Evolutionary conservation across 2,888 invertebrate species (phyloP).

Genomic region (Noctuana brunneofusca): DNA sequence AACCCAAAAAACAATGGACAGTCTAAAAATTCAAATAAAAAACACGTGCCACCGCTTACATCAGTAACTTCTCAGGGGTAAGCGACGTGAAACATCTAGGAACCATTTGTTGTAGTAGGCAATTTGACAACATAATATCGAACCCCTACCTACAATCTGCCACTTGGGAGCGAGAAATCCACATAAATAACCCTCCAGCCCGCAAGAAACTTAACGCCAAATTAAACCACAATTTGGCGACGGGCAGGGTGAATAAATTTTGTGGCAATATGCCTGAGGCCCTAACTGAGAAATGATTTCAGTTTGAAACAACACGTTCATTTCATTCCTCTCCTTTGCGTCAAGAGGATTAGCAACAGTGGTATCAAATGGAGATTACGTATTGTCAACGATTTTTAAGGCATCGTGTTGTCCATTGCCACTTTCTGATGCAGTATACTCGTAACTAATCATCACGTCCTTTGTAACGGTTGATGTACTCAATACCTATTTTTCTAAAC

Average conservation of each 20-base stretch:
- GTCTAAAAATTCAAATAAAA: constrained; percentile 2
- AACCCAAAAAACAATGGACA: too few relatives aligned
- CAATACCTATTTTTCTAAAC: too few relatives aligned
- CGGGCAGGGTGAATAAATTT: constrained; percentile 71
- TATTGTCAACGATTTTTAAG: not conserved
- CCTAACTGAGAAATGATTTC: constrained; percentile 54
- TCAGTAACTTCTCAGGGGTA: constrained; percentile 2
- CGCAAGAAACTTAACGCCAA: constrained; percentile 64
- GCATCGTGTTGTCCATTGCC: not conserved
- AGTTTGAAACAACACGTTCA: constrained; percentile 38
- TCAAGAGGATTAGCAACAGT: constrained; percentile 13
- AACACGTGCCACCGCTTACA: constrained; percentile 7
- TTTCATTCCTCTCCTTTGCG: constrained; percentile 9
- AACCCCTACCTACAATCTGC: constrained; percentile 40
- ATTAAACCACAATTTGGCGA: constrained; percentile 70
- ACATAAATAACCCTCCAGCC: constrained; percentile 53
- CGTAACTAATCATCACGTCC: not conserved
- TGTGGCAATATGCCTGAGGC: constrained; percentile 55
- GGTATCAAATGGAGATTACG: not conserved
- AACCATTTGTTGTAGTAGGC: constrained; percentile 32
- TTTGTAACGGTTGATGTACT: not conserved
- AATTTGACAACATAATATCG: constrained; percentile 40
- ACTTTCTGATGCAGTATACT: not conserved
- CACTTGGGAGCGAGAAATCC: constrained; percentile 46
- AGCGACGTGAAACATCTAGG: constrained; percentile 15